Conservation (phyloP, 2,113 vertebrate species). For the Psittacara wagleri region DNA sequence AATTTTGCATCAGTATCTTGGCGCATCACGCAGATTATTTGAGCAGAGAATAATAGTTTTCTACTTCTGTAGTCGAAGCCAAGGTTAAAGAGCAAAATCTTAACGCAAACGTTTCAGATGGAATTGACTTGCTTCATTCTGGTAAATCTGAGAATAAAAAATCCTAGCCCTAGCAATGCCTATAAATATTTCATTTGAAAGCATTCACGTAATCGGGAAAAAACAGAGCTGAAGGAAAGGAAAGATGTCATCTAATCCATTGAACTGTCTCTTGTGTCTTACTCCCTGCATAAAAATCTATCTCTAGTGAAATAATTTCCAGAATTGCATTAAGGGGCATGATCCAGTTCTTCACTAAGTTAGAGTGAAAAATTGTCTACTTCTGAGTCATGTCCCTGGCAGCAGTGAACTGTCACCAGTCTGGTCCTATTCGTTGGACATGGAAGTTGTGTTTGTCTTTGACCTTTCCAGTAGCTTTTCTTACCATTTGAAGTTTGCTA, state of each 20-base stretch:
- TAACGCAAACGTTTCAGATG: neutral
- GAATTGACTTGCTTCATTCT: neutral
- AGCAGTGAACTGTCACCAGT: neutral
- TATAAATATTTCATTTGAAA: neutral
- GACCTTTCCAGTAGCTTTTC: neutral
- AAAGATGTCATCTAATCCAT: neutral
- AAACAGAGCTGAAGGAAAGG: neutral
- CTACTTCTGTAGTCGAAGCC: neutral
- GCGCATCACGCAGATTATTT: neutral
- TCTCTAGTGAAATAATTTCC: neutral
- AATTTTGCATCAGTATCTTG: neutral
- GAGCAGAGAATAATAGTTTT: neutral
- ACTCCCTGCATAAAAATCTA: neutral
- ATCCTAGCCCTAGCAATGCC: neutral
- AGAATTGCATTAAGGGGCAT: neutral
- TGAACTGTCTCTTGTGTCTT: neutral
- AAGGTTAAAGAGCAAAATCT: constrained; percentile 24
- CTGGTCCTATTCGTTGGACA: neutral
- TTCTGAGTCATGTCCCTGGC: neutral
- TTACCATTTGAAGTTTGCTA: neutral
- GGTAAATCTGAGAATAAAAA: neutral
- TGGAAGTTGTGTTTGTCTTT: neutral
- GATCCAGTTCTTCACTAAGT: neutral
- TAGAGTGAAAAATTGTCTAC: neutral
- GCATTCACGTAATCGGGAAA: neutral